Evolutionary conservation across 92 coral and sea anemone genomes (phyloP), one percentile per base, ranked within the genome.

Genomic region (Pocillopora meandrina): DNA sequence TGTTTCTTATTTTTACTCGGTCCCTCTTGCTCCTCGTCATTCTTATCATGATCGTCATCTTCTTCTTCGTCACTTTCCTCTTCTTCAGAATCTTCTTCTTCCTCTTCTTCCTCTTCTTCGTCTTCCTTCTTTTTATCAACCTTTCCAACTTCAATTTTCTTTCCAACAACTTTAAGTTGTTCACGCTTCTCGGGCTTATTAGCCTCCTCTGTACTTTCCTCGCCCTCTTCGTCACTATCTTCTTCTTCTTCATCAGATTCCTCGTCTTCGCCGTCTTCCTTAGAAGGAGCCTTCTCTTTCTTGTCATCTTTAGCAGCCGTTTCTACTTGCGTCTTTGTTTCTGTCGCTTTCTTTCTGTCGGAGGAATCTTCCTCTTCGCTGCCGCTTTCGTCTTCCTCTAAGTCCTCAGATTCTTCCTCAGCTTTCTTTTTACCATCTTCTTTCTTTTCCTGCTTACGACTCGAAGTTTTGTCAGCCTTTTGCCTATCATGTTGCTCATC

Each of bases 231-330:
- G 23, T 89, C 77, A 1, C 77, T 83, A 0, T 92, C 83, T 76
- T 82, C 87, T 7, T 82, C 85, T 1, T 71, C 88, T 21, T 86
- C 85, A 11, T 58, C 86, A 10, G 88, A 86, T 33, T 84, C 85
- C 33, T 86, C 84, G 26, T 87, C 91, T 42, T 89, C 86, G 19
- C 64, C 90, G 14, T 82, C 77, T 1, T 86, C 80, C 77, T 55
- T 80, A 1, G 52, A 14, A n/a, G 26, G 56, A 69, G 64, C 81
- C 71, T 57, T 20, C n/a, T 78, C 75, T 64, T 62, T 74, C 33
- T 85, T 80, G 66, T 68, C 72, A 34, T 52, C 21, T 59, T 76
- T 9, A 61, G 86, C 49, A 16, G 42, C 75, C 1, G 83, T 21
- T 52, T 85, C 63, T 49, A 11, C 60, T 58, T 52, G 71, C 47